These are phyloP conservation scores for Mus spretus DNA, from an alignment of 2,797 vertebrate genomes.

Conservation along the genomic window DNA sequence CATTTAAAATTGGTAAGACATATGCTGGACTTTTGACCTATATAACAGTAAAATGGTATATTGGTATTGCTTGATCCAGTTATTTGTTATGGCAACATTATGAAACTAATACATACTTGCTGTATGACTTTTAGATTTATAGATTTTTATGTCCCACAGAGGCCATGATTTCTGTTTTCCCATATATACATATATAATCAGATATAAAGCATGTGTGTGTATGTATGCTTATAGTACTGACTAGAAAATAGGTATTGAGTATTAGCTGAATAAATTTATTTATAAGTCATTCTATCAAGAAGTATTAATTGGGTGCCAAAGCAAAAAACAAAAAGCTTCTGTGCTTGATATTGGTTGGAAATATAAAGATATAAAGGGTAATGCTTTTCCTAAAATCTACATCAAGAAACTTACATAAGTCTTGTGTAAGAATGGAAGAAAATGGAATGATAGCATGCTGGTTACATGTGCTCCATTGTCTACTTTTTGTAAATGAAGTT, in stretches of 20 bases:
- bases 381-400: neutral
- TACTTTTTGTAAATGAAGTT: constrained; percentile 37
- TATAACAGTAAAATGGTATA: constrained; percentile 33
- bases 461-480: neutral
- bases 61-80: constrained; percentile 33
- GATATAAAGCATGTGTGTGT: too few relatives aligned
- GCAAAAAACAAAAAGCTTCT: neutral
- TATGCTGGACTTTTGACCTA: constrained; percentile 18
- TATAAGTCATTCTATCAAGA: neutral
- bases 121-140: constrained; percentile 22
- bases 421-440: neutral
- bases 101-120: neutral
- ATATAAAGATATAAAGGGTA: neutral
- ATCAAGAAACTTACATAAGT: neutral
- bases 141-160: neutral
- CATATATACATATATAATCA: neutral
- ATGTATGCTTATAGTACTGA: neutral
- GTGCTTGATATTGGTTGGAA: constrained; percentile 5
- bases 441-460: neutral
- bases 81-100: constrained; percentile 46
- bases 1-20: constrained; percentile 38
- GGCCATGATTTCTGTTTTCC: neutral
- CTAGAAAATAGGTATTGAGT: neutral
- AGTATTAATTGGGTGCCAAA: neutral
- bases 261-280: constrained; percentile 38